phyloP scores from a whole-genome alignment of 2,113 vertebrate species.

The Ibidorhyncha struthersii region DNA sequence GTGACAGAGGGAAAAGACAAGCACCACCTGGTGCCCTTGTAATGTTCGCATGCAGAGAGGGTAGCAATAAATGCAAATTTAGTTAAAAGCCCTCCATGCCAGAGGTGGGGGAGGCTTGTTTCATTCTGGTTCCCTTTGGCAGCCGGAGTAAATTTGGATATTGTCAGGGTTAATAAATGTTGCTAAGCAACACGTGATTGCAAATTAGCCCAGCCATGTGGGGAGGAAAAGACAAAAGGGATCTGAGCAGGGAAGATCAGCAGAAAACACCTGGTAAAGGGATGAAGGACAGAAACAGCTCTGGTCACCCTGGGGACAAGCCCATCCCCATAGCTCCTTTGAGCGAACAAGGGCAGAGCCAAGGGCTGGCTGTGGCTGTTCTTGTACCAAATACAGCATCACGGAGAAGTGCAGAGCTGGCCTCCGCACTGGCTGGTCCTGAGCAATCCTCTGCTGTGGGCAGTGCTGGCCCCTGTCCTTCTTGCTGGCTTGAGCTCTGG shows the following conservation, averaged over 20 bases:
- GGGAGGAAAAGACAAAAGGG: background rate
- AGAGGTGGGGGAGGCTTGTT: background rate
- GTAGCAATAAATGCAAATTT: background rate
- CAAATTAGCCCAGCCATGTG: background rate
- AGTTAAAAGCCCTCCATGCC: background rate
- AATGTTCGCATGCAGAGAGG: background rate
- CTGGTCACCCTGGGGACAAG: background rate
- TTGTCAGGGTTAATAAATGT: background rate
- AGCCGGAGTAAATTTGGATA: background rate
- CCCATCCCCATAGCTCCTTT: background rate
- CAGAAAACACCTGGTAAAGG: background rate
- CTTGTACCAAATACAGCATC: background rate
- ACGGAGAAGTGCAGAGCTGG: background rate
- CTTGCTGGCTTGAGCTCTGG: accelerated
- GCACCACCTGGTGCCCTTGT: background rate
- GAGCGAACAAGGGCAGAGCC: background rate
- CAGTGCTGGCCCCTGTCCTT: background rate
- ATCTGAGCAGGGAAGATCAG: background rate
- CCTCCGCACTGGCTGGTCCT: background rate
- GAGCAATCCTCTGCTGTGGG: accelerated
- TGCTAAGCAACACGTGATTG: slow-evolving; percentile 37
- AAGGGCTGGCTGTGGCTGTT: background rate
- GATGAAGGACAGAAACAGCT: background rate
- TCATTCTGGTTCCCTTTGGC: background rate
- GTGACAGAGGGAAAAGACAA: background rate